Conservation (phyloP, 2,113 vertebrate species). For the Agelaius tricolor region DNA sequence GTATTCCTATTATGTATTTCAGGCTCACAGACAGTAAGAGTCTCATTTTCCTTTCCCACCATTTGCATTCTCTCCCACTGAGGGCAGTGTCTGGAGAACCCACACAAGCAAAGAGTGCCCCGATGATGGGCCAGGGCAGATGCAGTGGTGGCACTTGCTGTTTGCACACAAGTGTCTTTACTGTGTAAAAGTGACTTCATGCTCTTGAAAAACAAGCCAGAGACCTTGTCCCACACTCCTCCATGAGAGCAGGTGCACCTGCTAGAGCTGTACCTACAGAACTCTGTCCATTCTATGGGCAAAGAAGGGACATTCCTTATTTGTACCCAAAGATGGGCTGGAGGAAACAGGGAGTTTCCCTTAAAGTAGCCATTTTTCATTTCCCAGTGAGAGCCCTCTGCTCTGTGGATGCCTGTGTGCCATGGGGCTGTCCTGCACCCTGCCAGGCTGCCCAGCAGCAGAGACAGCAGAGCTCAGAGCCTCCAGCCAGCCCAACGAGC, state of each 20-base stretch:
- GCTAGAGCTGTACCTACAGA: neutral
- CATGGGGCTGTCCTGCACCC: neutral
- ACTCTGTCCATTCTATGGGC: neutral
- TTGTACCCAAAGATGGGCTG: neutral
- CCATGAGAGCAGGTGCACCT: neutral
- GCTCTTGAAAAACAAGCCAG: neutral
- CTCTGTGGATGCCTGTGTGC: neutral
- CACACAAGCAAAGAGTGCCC: neutral
- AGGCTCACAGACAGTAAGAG: neutral
- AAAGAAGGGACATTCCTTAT: neutral
- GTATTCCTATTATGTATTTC: neutral
- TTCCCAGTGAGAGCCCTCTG: neutral
- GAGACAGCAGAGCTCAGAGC: neutral
- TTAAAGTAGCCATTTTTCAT: neutral
- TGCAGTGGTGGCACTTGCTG: neutral
- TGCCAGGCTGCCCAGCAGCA: neutral
- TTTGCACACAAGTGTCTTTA: neutral
- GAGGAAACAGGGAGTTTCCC: neutral
- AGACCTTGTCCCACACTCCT: neutral
- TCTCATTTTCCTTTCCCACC: neutral
- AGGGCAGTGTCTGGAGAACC: neutral
- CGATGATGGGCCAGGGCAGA: neutral
- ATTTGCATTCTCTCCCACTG: neutral
- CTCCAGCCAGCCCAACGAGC: neutral
- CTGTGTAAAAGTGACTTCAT: neutral